Evolutionary conservation across 1,140 invertebrate species (phyloP).

Genomic region (Bombus turneri): DNA sequence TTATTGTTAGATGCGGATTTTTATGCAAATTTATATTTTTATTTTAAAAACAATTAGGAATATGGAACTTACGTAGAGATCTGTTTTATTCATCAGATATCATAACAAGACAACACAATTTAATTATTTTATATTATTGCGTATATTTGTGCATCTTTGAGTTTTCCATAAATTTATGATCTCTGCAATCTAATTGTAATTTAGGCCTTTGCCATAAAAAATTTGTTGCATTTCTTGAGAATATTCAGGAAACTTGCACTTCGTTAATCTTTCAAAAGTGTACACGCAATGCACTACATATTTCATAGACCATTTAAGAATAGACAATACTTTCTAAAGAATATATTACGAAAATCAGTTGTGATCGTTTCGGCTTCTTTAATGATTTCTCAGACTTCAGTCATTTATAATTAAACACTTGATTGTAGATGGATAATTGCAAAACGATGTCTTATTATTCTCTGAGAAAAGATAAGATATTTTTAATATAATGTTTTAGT

Average conservation of each 20-base stretch:
- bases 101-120: too few relatives aligned
- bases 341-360: neutral
- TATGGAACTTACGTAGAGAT: neutral
- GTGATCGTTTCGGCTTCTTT: neutral
- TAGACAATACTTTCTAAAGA: neutral
- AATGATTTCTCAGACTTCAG: neutral
- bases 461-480: neutral
- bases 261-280: neutral
- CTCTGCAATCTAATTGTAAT: neutral
- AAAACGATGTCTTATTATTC: neutral
- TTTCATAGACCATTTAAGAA: neutral
- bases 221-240: neutral
- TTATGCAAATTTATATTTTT: neutral
- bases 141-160: neutral
- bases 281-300: too few relatives aligned
- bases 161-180: neutral
- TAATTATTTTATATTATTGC: too few relatives aligned
- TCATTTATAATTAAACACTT: neutral
- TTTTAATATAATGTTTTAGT: too few relatives aligned
- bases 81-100: neutral
- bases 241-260: neutral
- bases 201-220: neutral
- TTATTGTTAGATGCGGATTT: neutral
- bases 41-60: neutral
- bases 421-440: neutral